Base-by-base conservation (phyloP, 2,113 vertebrate genomes). In the Cyanoliseus patagonus region DNA sequence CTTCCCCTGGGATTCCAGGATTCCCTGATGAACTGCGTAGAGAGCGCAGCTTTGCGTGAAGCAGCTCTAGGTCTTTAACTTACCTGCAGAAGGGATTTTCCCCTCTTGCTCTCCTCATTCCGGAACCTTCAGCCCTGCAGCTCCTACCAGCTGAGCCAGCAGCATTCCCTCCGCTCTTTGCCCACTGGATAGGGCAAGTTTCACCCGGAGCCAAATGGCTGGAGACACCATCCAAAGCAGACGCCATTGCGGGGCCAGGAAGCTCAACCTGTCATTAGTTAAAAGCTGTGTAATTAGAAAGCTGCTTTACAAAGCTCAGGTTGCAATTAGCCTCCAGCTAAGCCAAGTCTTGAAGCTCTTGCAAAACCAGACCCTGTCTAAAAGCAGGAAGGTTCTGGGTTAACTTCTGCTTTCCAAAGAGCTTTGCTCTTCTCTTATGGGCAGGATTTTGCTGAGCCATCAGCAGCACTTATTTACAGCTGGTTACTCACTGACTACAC, bases 401-500 rank as follows among this genome's bases (percentile, higher is more conserved):
- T 12, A 8, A 15, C 39, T 61, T 37, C 37, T 53, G 61, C 73
- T 70, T n/a, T 35, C 2, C 6, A 0, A 30, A 25, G 9, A 79
- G 42, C 10, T 41, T 89, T 49, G 72, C 77, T 59, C 13, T 39
- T 64, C 28, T 7, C 11, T 46, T n/a, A 4, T 1, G 27, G 41
- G 46, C 1, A 59, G 18, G 24, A 3, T 84, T 91, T 63, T 61
- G 79, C 72, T 85, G 82, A 85, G 24, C 81, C 37, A 3, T 47
- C 41, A 8, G 2, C 77, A 78, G 44, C 84, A 37, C 30, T 52
- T 16, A 2, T 2, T n/a, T 13, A 7, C n/a, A 12, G 11, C 0
- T 1, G 2, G 1, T 1, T n/a, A 27, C 37, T 53, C 1, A 0
- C 68, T 37, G 68, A 1, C 13, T 22, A 20, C 16, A 2, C 5